These are phyloP conservation scores for Drosophila neotestacea DNA, from an alignment of 2,888 invertebrate genomes.

Conservation along the genomic window DNA sequence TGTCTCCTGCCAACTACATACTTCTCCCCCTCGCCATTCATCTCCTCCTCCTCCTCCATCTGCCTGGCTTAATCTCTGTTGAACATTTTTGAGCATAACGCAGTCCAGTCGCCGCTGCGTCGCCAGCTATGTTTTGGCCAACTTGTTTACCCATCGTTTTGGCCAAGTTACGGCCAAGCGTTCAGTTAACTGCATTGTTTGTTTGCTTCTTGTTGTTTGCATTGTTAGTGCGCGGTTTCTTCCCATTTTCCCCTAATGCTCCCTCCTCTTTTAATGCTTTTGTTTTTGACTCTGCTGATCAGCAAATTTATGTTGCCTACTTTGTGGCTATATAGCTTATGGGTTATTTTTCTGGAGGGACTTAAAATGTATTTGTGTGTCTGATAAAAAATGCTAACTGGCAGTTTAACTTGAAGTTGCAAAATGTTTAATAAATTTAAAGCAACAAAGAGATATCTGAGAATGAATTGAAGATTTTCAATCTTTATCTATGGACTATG, in stretches of 20 bases:
- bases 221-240: constrained; percentile 41
- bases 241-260: background rate
- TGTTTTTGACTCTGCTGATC: constrained; percentile 25
- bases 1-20: background rate
- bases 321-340: constrained; percentile 36
- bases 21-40: background rate
- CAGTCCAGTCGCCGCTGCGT: constrained; percentile 41
- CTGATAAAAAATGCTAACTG: background rate
- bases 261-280: background rate
- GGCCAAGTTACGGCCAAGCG: constrained; percentile 50
- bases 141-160: constrained; percentile 58
- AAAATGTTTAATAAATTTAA: background rate
- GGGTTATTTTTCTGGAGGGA: background rate
- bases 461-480: background rate
- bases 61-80: constrained; percentile 58
- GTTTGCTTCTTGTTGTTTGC: constrained; percentile 46
- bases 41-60: background rate
- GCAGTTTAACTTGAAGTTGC: background rate
- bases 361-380: constrained; percentile 3
- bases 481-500: too few relatives aligned
- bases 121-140: constrained; percentile 54
- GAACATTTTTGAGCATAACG: constrained; percentile 57
- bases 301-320: constrained; percentile 58
- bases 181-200: constrained; percentile 59
- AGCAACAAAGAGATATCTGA: background rate